phyloP scores from a whole-genome alignment of 2,797 vertebrate species.

The Helarctos malayanus region DNA sequence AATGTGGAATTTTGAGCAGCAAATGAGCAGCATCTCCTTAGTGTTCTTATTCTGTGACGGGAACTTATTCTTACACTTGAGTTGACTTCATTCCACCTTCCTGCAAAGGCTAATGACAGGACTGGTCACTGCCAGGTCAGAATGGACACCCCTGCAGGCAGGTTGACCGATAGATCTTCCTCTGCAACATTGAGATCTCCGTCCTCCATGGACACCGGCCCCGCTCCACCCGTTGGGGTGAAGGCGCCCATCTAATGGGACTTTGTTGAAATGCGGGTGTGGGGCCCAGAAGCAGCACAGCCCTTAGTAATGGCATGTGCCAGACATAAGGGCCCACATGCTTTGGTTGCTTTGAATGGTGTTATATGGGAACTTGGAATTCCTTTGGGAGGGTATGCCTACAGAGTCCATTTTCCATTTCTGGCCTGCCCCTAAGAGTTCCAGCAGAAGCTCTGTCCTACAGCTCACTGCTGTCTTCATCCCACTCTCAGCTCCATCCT shows the following conservation, averaged over 20 bases:
- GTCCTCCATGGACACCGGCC: rapidly evolving
- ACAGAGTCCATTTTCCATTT: not conserved
- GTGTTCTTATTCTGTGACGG: not conserved
- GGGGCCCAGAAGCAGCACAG: too few species aligned
- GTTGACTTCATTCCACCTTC: not conserved
- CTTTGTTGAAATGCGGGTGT: not conserved
- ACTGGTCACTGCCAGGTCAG: not conserved
- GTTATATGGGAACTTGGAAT: constrained; percentile 21
- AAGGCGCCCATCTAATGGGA: rapidly evolving
- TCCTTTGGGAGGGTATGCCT: not conserved
- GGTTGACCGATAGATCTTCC: too few species aligned
- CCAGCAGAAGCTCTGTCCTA: not conserved
- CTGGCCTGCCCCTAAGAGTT: not conserved
- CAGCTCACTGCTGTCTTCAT: not conserved
- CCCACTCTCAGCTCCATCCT: not conserved
- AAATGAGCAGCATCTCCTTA: rapidly evolving
- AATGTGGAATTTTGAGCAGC: not conserved
- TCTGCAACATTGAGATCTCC: not conserved
- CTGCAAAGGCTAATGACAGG: not conserved
- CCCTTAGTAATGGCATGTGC: not conserved
- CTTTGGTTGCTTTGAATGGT: not conserved
- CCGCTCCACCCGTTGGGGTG: rapidly evolving
- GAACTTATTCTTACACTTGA: not conserved
- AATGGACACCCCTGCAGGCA: not conserved
- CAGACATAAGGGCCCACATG: rapidly evolving